Evolutionary conservation across 2,888 invertebrate species (phyloP).

Genomic region (Drosophila tripunctata): DNA sequence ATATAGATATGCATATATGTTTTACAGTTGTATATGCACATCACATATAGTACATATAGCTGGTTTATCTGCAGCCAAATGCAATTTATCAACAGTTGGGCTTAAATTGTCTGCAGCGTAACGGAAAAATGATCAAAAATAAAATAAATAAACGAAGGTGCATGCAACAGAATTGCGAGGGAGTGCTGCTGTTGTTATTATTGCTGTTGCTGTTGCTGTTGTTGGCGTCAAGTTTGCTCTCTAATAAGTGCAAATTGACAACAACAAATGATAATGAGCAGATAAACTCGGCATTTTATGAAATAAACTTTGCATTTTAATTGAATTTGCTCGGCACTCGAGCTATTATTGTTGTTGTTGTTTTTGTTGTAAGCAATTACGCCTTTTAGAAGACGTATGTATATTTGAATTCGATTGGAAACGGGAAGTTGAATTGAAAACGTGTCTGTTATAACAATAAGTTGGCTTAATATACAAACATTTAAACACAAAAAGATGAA

Average conservation of each 20-base stretch:
- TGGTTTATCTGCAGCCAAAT: constrained; percentile 64
- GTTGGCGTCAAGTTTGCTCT: constrained; percentile 48
- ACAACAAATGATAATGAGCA: constrained; percentile 24
- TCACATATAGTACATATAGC: constrained; percentile 23
- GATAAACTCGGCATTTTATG: constrained; percentile 15
- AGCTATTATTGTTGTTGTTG: neutral
- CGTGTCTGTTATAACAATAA: constrained; percentile 53
- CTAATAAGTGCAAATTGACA: constrained; percentile 68
- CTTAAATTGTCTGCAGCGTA: constrained; percentile 74
- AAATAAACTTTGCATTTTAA: constrained; percentile 68
- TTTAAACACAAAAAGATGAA: neutral
- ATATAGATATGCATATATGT: neutral
- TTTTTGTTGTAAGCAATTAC: constrained; percentile 32
- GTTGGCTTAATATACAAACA: neutral
- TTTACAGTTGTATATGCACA: neutral
- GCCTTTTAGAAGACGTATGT: constrained; percentile 7
- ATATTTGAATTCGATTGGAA: constrained; percentile 36
- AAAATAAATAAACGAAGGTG: constrained; percentile 33
- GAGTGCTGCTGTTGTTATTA: constrained; percentile 1
- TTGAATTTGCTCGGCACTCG: constrained; percentile 51
- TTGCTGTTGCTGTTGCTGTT: constrained; percentile 2
- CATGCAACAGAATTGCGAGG: constrained; percentile 16
- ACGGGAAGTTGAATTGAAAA: constrained; percentile 65
- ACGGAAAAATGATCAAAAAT: constrained; percentile 58
- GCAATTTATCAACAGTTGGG: constrained; percentile 78